These are phyloP conservation scores for Arrhamphus sclerolepis DNA, from an alignment of 2,797 vertebrate species.

Conservation along the genomic window DNA sequence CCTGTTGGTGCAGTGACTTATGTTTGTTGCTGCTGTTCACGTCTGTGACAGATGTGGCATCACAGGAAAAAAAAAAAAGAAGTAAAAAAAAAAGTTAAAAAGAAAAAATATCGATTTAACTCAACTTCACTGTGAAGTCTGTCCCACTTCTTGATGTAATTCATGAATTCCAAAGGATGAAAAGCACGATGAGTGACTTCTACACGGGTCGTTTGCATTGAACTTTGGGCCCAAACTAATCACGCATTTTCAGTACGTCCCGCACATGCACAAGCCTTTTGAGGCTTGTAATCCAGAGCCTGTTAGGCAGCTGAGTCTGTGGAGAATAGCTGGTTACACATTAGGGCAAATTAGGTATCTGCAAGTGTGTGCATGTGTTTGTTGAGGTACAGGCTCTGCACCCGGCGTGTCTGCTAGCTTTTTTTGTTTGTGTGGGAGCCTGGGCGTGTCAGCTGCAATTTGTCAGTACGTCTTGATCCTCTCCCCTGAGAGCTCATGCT, in stretches of 20 bases:
- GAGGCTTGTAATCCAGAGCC: conserved; percentile 26
- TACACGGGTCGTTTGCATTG: conserved; percentile 28
- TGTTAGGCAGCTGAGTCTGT: conserved; percentile 33
- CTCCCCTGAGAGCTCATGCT: conserved; percentile 63
- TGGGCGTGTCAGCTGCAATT: conserved; percentile 67
- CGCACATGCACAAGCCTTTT: conserved; percentile 21
- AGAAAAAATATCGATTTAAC: neutral
- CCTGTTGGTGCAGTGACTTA: conserved; percentile 3
- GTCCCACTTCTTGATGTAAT: conserved; percentile 9
- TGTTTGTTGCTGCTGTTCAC: neutral
- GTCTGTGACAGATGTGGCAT: neutral
- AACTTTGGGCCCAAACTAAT: conserved; percentile 19
- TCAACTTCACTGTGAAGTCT: neutral
- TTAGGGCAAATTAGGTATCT: conserved; percentile 47
- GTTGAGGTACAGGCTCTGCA: conserved; percentile 25
- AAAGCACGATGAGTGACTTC: conserved; percentile 30
- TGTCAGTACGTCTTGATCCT: conserved; percentile 70
- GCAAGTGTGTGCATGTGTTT: conserved; percentile 26
- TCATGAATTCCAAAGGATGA: conserved; percentile 32
- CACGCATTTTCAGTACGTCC: conserved; percentile 12
- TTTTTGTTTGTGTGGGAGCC: conserved; percentile 43
- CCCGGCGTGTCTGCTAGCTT: conserved; percentile 27
- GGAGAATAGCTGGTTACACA: conserved; percentile 51
- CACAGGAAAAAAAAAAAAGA: too few species aligned
- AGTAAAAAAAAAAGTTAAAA: neutral